Evolutionary conservation across 2,888 invertebrate genomes (phyloP).

Genomic region (Diarsia mendica): DNA sequence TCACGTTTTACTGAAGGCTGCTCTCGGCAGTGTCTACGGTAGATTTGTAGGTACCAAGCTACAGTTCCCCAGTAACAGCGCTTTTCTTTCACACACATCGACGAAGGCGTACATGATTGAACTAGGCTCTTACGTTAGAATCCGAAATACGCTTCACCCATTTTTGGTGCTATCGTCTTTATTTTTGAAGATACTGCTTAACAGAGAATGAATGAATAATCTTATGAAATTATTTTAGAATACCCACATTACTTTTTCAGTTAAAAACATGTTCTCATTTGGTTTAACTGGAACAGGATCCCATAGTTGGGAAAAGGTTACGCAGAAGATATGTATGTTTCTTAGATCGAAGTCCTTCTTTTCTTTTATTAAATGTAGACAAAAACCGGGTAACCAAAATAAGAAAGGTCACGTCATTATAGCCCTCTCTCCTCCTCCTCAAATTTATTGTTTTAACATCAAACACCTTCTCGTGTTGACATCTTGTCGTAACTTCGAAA

Average conservation of each 20-base stretch:
- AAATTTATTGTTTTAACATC: slow-evolving; percentile 38
- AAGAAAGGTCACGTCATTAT: slow-evolving; percentile 1
- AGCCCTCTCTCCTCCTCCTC: background rate
- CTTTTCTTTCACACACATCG: slow-evolving; percentile 48
- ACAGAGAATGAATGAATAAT: background rate
- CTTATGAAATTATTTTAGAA: background rate
- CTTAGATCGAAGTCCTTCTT: background rate
- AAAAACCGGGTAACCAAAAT: background rate
- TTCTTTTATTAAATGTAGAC: background rate
- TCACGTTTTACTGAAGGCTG: slow-evolving; percentile 15
- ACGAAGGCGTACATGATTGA: slow-evolving; percentile 43
- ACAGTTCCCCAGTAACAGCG: slow-evolving; percentile 10
- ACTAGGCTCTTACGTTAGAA: slow-evolving; percentile 21
- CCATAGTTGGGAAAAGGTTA: background rate
- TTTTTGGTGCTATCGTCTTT: background rate
- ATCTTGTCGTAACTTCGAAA: slow-evolving; percentile 34
- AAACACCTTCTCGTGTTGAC: slow-evolving; percentile 20
- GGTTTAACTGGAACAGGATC: background rate
- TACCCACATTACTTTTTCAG: background rate
- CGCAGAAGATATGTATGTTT: background rate
- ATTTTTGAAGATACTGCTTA: background rate
- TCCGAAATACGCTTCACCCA: background rate
- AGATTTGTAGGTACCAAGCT: slow-evolving; percentile 40
- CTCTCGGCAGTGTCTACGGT: slow-evolving; percentile 13
- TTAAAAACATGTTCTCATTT: background rate